phyloP scores from a whole-genome alignment of 1,140 invertebrate genomes.

The Orchesella cincta region DNA sequence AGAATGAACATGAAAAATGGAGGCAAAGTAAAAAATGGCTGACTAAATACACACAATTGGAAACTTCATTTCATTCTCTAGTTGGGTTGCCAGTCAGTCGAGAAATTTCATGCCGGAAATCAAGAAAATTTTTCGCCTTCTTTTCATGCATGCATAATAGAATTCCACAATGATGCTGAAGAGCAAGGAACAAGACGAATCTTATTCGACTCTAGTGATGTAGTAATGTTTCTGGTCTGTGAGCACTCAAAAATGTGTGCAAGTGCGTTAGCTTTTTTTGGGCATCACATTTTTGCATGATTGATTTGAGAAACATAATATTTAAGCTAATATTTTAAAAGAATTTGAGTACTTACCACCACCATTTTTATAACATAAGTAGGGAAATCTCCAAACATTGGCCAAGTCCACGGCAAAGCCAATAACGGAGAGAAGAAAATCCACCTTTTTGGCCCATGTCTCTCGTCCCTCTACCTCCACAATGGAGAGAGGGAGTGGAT shows the following conservation, averaged over 20 bases:
- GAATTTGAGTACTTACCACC: slow-evolving; percentile 28
- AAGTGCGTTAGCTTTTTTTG: too few species aligned
- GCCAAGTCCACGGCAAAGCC: slow-evolving; percentile 89
- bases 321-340: not conserved
- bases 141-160: not conserved
- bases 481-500: not conserved
- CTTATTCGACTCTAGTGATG: too few species aligned
- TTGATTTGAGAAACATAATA: not conserved
- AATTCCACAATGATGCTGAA: not conserved
- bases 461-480: slow-evolving; percentile 65
- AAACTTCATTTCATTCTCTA: too few species aligned
- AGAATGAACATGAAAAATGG: not conserved
- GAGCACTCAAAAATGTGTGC: too few species aligned
- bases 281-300: too few species aligned
- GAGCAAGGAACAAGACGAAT: too few species aligned
- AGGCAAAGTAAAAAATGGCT: too few species aligned
- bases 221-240: too few species aligned
- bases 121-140: not conserved
- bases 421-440: slow-evolving; percentile 89
- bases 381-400: slow-evolving; percentile 86
- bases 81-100: not conserved
- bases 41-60: too few species aligned
- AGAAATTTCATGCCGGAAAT: not conserved
- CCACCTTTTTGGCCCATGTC: slow-evolving; percentile 84
- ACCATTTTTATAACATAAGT: slow-evolving; percentile 76